phyloP scores from a whole-genome alignment of 2,797 vertebrate species.

The Acanthurus lineatus region DNA sequence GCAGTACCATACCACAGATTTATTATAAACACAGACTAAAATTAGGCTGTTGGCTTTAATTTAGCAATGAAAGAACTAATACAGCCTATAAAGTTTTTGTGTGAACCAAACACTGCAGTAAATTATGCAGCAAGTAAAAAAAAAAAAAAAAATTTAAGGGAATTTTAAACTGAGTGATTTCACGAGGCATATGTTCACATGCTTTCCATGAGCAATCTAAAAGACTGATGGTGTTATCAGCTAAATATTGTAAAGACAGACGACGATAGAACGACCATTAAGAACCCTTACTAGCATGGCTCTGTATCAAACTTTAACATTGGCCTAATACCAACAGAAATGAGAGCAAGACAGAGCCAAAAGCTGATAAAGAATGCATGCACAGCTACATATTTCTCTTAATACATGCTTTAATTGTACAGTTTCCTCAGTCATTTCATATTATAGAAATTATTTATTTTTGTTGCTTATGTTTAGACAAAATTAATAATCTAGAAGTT shows the following conservation, averaged over 20 bases:
- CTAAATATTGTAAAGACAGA: background rate
- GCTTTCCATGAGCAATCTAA: background rate
- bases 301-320: background rate
- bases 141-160: too few species aligned
- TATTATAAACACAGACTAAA: background rate
- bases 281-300: background rate
- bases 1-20: background rate
- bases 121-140: background rate
- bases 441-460: too few species aligned
- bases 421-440: background rate
- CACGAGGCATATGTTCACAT: background rate
- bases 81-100: background rate
- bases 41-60: background rate
- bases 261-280: background rate
- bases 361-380: background rate
- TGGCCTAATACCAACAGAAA: background rate
- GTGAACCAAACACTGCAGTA: background rate
- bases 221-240: background rate
- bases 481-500: background rate
- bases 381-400: background rate
- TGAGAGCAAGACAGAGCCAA: background rate
- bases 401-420: background rate
- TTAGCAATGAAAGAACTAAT: background rate
- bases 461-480: background rate
- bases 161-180: too few species aligned